Percentiles rank a stretch among this genome's conserved stretches.
Evolutionary conservation across 1,140 invertebrate genomes (phyloP).

Genomic region (Lasioglossum baleicum): DNA sequence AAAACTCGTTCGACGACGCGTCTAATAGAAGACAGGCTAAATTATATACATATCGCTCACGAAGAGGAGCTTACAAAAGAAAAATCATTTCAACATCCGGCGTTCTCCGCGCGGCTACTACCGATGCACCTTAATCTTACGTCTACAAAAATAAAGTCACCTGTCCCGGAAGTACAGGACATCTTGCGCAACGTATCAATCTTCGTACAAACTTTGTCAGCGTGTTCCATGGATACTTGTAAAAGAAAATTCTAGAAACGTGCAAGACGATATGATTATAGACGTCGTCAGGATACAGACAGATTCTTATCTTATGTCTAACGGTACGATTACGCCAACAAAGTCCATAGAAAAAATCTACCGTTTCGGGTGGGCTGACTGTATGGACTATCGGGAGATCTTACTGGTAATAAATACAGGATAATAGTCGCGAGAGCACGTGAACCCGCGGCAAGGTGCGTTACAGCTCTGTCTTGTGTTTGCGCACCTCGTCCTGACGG

Average conservation of each 20-base stretch:
- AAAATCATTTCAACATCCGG: constrained; percentile 20
- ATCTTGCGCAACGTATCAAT: background rate
- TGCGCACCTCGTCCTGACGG: constrained; percentile 28
- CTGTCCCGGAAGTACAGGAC: background rate
- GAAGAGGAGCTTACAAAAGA: background rate
- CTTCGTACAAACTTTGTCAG: background rate
- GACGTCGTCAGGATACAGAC: too few species aligned
- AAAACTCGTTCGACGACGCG: too few species aligned
- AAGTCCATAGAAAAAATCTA: background rate
- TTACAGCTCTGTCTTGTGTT: constrained; percentile 52
- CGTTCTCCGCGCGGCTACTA: background rate
- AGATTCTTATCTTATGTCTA: background rate
- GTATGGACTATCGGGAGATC: background rate
- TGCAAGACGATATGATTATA: too few species aligned
- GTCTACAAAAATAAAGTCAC: constrained; percentile 36
- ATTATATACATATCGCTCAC: background rate
- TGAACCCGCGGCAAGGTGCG: background rate
- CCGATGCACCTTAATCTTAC: background rate
- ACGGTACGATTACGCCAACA: background rate
- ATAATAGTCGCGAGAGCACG: background rate
- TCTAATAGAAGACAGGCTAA: background rate
- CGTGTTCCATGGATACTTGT: background rate
- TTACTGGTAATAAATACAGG: constrained; percentile 5
- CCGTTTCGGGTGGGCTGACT: too few species aligned
- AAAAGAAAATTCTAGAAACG: background rate